Evolutionary conservation across 2,888 invertebrate species (phyloP), one percentile per base, ranked within the genome.

Genomic region (Imbricaverruca yamaguchii): DNA sequence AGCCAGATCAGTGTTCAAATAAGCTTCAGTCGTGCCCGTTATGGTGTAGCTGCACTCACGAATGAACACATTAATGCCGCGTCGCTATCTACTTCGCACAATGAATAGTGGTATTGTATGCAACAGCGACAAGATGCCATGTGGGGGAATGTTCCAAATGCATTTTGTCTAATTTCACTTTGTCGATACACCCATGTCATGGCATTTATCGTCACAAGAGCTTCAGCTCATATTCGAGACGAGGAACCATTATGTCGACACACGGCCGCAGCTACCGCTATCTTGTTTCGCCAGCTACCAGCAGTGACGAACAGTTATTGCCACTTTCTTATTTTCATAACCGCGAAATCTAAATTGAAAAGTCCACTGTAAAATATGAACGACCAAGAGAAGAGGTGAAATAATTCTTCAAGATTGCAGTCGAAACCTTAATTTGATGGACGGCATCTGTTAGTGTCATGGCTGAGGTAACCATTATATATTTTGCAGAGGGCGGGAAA

Each of bases 321-420:
- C 25, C 69, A 25, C 69, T 39, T 25, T 39, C 15, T 39, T 69
- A 69, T 69, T 69, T 69, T 69, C 69, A 39, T 69, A 69, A 69
- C 69, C 69, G 21, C 39, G 12, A 39, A 69, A 69, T 69, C 69
- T 39, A 69, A 69, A 69, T 69, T 69, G 69, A 69, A 69, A 69
- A 69, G 69, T 69, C 69, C 15, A 15, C 69, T 0, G 69, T 69
- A 69, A 69, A 69, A 69, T 69, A 69, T 69, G 69, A 69, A 69
- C 39, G 39, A 15, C 39, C 39, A 15, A 69, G 13, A 69, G 23
- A 69, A 6, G 69, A 69, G 39, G 10, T 39, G 69, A 21, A 69
- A 39, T 39, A 69, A 69, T 69, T 69, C 25, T 69, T 69, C 39
- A 13, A 69, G 69, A 69, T 39, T 39, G 39, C 69, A 39, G 69